phyloP scores from a whole-genome alignment of 2,113 vertebrate genomes.

The Ranitomeya variabilis region DNA sequence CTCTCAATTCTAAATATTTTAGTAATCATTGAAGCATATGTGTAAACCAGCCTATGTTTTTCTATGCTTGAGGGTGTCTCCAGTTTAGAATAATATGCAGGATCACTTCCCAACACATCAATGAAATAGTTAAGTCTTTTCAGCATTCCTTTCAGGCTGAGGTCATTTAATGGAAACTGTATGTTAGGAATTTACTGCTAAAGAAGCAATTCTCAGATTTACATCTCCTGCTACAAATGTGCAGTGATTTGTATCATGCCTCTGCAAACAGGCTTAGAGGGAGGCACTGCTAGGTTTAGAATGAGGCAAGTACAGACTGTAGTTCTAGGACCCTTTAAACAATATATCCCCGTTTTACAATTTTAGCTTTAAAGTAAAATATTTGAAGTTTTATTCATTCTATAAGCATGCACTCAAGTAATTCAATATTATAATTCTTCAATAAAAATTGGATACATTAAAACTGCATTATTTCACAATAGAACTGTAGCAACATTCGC shows the following conservation, averaged over 20 bases:
- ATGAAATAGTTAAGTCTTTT: conserved; percentile 54
- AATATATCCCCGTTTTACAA: neutral
- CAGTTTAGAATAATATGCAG: conserved; percentile 11
- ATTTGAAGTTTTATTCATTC: neutral
- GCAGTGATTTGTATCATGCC: conserved; percentile 17
- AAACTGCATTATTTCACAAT: too few relatives aligned
- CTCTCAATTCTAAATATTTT: too few relatives aligned
- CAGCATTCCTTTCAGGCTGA: conserved; percentile 53
- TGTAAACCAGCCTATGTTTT: neutral
- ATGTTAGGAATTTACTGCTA: conserved; percentile 46
- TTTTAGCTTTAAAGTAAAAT: neutral
- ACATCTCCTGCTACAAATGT: conserved; percentile 34
- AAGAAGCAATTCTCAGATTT: conserved; percentile 53
- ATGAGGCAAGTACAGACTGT: neutral
- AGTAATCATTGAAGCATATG: neutral
- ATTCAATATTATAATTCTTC: neutral
- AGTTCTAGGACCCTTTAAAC: neutral
- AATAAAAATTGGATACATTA: neutral
- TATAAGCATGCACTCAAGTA: neutral
- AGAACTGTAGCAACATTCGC: too few relatives aligned
- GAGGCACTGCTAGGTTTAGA: neutral
- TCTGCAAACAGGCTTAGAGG: neutral
- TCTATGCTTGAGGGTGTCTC: conserved; percentile 9
- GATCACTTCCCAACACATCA: neutral
- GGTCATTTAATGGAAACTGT: conserved; percentile 42